These are phyloP conservation scores for Phoxinus dragarum DNA, from an alignment of 2,797 vertebrate genomes.

Conservation along the genomic window DNA sequence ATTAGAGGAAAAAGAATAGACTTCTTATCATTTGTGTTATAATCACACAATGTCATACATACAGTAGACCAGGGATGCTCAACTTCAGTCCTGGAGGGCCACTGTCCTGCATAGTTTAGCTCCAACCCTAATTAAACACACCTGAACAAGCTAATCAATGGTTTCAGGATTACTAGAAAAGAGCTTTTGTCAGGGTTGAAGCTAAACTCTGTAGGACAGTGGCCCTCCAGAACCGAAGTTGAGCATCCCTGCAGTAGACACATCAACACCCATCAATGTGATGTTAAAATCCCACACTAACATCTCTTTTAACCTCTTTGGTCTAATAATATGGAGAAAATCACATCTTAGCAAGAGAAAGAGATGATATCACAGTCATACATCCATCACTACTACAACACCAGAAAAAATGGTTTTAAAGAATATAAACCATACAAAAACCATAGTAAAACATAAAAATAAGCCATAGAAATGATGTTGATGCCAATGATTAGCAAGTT, in stretches of 20 bases:
- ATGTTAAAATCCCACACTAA: background rate
- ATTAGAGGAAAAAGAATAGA: background rate
- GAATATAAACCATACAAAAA: background rate
- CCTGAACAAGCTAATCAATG: too few relatives aligned
- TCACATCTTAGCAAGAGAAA: slow-evolving; percentile 11
- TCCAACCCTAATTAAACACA: too few relatives aligned
- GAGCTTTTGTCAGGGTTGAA: too few relatives aligned
- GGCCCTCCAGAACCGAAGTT: too few relatives aligned
- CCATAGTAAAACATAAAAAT: background rate
- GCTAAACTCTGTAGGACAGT: too few relatives aligned
- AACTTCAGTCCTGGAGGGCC: too few relatives aligned
- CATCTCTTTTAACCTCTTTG: slow-evolving; percentile 6
- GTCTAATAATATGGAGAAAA: background rate
- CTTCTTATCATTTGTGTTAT: slow-evolving; percentile 5
- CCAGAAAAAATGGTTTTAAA: slow-evolving; percentile 1
- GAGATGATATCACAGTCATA: background rate
- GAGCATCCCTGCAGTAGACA: too few relatives aligned
- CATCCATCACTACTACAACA: background rate
- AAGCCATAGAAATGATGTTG: slow-evolving; percentile 15
- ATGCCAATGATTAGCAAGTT: slow-evolving; percentile 27
- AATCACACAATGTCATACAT: slow-evolving; percentile 12
- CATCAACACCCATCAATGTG: background rate
- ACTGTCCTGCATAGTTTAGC: too few relatives aligned
- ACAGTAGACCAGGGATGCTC: too few relatives aligned
- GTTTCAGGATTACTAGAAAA: too few relatives aligned